Evolutionary conservation across 2,797 vertebrate species (phyloP), one percentile per base, ranked within the genome.

Genomic region (Pipistrellus pipistrellus): DNA sequence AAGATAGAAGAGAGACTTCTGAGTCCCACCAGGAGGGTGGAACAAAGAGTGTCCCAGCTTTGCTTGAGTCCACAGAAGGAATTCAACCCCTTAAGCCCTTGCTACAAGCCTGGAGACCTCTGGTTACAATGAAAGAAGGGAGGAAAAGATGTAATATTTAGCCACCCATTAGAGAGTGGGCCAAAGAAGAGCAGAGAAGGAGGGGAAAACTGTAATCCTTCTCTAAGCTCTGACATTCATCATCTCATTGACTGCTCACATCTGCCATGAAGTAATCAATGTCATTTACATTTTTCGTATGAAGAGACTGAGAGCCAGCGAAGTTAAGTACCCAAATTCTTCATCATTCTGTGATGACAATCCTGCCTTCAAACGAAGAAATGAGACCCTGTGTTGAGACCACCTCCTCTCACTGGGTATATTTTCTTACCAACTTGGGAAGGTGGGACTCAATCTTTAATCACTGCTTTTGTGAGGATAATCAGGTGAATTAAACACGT

Each of bases 391-490:
- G 69, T 0, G 0, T 25, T 18, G 51, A n/a, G 30, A 44, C 25
- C 4, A 9, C 18, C 13, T 88, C 21, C 46, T 90, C 32, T 68
- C 48, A n/a, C 32, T 68, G 51, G 2, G 4, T 78, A 35, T 38
- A 30, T 84, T 83, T 55, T 84, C 25, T 72, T 51, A 53, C n/a
- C 83, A 32, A 71, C 25, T 44, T 0, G 3, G 88, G 46, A 92
- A 86, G 57, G 55, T 85, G 8, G 30, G 20, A 4, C 75, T 73
- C 68, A 44, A 62, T 51, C 46, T 96, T 51, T 59, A 68, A 68
- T 91, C 57, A 85, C 30, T 41, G 57, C n/a, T 90, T 95, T 18
- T 64, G 73, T 80, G 80, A 83, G 15, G 25, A 90, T 23, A 68
- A 44, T 30, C 4, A 0, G 35, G n/a, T 72, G 18, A 75, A 62